A percentile compares a stretch with the other conserved stretches of the same genome.
phyloP scores from a whole-genome alignment of 1,140 invertebrate species.

The Bombus superbus region DNA sequence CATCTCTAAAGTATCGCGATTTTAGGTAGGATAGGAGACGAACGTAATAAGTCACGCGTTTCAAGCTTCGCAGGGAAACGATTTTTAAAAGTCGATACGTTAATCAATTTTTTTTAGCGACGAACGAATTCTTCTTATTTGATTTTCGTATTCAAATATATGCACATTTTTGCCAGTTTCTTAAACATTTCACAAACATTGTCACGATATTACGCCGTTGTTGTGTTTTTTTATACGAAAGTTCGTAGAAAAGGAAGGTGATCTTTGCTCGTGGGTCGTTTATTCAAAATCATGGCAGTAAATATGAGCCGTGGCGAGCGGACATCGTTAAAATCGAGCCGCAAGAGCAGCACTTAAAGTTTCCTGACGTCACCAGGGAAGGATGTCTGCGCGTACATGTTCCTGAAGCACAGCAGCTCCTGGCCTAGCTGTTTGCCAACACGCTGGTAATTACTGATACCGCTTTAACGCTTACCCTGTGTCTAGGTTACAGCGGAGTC shows the following conservation, averaged over 20 bases:
- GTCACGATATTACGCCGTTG: too few species aligned
- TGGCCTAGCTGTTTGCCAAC: slow-evolving; percentile 73
- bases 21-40: too few species aligned
- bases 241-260: not conserved
- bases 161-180: not conserved
- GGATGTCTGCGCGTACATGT: slow-evolving; percentile 20
- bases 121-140: too few species aligned
- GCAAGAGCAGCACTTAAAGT: slow-evolving; percentile 12
- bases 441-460: slow-evolving; percentile 77
- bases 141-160: too few species aligned
- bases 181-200: not conserved
- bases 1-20: too few species aligned
- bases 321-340: slow-evolving; percentile 26
- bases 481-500: slow-evolving; percentile 55
- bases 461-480: slow-evolving; percentile 72
- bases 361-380: not conserved
- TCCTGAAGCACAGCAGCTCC: slow-evolving; percentile 13
- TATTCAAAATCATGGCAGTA: not conserved
- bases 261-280: not conserved
- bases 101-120: too few species aligned
- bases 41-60: too few species aligned
- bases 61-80: too few species aligned
- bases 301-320: not conserved
- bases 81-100: too few species aligned
- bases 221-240: not conserved